phyloP scores from a whole-genome alignment of 2,888 invertebrate species.

The Amiota minor region DNA sequence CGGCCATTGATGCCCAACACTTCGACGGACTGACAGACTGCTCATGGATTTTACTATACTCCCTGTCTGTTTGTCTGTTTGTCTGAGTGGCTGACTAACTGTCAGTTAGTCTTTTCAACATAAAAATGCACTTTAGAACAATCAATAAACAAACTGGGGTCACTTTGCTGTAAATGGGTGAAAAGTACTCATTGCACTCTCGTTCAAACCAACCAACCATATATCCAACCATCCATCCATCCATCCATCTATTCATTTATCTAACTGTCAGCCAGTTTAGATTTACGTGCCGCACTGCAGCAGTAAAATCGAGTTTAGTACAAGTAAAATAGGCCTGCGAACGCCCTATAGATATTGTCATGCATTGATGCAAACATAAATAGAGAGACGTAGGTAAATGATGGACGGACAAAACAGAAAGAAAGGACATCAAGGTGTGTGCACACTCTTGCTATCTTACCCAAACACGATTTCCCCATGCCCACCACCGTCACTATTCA shows the following conservation, averaged over 20 bases:
- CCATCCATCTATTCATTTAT: slow-evolving; percentile 4
- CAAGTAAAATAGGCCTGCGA: slow-evolving; percentile 38
- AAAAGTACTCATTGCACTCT: not conserved
- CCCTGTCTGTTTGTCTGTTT: not conserved
- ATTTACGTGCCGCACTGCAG: slow-evolving; percentile 66
- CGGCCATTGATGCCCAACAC: too few relatives aligned
- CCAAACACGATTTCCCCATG: not conserved
- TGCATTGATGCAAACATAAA: slow-evolving; percentile 1
- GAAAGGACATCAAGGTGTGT: slow-evolving; percentile 43
- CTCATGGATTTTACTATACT: too few relatives aligned
- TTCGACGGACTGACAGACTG: slow-evolving; percentile 43
- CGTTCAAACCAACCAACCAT: not conserved
- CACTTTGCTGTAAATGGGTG: not conserved
- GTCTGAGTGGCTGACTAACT: not conserved
- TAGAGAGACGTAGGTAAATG: not conserved
- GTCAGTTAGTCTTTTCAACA: slow-evolving; percentile 36
- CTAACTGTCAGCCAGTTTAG: slow-evolving; percentile 53
- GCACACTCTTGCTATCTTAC: not conserved
- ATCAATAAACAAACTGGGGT: slow-evolving; percentile 17
- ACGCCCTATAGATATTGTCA: not conserved
- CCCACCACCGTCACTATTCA: too few relatives aligned
- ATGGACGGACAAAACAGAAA: slow-evolving; percentile 28
- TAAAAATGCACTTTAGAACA: slow-evolving; percentile 52
- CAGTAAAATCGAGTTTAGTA: slow-evolving; percentile 24
- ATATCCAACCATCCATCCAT: not conserved